Evolutionary conservation across 2,888 invertebrate species (phyloP).

Genomic region (Julus scandinavius): DNA sequence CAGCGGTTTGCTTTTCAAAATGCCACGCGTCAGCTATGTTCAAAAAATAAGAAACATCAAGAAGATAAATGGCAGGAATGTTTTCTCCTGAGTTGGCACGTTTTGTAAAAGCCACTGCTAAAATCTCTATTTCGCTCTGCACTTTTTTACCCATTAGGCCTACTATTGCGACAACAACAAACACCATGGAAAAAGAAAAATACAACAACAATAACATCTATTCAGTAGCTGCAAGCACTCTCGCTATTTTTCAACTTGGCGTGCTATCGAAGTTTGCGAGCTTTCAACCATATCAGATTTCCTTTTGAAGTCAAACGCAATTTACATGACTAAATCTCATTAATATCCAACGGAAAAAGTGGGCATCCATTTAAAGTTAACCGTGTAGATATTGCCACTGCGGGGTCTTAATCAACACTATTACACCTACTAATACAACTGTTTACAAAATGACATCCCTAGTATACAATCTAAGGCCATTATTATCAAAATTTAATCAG

Average conservation of each 20-base stretch:
- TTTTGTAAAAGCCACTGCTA: constrained; percentile 1
- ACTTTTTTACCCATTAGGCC: constrained; percentile 20
- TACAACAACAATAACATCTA: background rate
- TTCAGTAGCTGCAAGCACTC: background rate
- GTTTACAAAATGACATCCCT: too few relatives aligned
- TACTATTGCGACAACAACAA: background rate
- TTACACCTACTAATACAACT: too few relatives aligned
- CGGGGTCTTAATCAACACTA: too few relatives aligned
- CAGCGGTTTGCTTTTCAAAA: constrained; percentile 13
- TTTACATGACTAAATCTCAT: background rate
- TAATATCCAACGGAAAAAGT: background rate
- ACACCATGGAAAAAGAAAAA: too few relatives aligned
- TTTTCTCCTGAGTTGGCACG: constrained; percentile 33
- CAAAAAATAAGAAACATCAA: constrained; percentile 31
- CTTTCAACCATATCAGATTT: constrained; percentile 26
- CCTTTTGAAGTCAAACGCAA: background rate
- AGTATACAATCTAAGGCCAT: too few relatives aligned
- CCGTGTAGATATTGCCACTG: too few relatives aligned
- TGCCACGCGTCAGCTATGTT: constrained; percentile 10
- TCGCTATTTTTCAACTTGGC: constrained; percentile 19
- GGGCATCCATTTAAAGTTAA: too few relatives aligned
- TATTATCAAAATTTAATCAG: too few relatives aligned
- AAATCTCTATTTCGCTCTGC: constrained; percentile 2
- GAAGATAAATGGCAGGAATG: constrained; percentile 33
- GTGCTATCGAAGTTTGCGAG: background rate